phyloP scores from a whole-genome alignment of 1,140 invertebrate genomes.

The Nasonia giraulti region DNA sequence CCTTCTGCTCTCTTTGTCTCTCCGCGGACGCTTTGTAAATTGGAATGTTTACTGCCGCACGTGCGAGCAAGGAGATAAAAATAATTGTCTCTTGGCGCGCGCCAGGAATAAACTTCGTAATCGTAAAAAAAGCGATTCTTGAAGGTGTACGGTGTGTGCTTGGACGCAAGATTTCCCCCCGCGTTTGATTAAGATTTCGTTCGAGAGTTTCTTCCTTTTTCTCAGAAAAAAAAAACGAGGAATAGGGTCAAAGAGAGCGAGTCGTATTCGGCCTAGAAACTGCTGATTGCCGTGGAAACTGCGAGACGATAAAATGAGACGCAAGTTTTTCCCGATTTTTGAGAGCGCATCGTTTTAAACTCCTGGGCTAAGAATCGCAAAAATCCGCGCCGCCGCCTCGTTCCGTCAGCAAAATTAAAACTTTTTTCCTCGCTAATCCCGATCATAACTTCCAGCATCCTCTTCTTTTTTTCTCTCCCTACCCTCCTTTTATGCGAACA shows the following conservation, averaged over 20 bases:
- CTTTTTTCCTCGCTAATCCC: neutral
- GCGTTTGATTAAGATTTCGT: neutral
- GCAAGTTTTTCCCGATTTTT: neutral
- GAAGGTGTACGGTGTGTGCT: neutral
- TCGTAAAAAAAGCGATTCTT: constrained; percentile 21
- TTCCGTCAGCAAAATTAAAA: constrained; percentile 12
- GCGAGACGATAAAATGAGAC: neutral
- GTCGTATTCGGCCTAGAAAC: neutral
- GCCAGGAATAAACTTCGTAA: constrained; percentile 29
- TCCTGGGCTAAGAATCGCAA: neutral
- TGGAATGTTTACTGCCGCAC: constrained; percentile 47
- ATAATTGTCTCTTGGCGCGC: constrained; percentile 27
- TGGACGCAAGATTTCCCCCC: neutral
- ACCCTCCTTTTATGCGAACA: constrained; percentile 2
- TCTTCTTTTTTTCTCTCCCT: neutral
- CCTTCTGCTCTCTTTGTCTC: constrained; percentile 36
- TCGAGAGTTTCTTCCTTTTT: neutral
- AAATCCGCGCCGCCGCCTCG: neutral
- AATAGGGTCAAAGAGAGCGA: too few relatives aligned
- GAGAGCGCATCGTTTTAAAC: neutral
- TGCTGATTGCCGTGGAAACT: neutral
- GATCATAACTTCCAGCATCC: neutral
- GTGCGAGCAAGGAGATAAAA: constrained; percentile 19
- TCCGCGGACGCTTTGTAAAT: constrained; percentile 42
- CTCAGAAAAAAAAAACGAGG: neutral